Percentiles rank a stretch among this genome's conserved stretches.
These are phyloP conservation scores for Furnarius figulus DNA, from an alignment of 2,113 vertebrate genomes.

Conservation along the genomic window DNA sequence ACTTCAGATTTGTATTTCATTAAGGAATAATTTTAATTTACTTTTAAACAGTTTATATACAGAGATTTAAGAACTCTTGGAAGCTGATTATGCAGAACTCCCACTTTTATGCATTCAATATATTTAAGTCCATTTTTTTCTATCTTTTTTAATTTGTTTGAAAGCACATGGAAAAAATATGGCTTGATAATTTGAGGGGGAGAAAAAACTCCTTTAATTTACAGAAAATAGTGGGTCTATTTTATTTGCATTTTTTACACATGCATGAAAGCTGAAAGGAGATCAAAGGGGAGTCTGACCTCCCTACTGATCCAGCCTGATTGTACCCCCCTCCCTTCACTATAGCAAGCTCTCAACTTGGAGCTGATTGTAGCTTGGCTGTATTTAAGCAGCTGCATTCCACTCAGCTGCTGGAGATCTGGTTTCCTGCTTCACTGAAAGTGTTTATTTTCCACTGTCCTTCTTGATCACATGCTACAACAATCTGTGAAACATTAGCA, in stretches of 20 bases:
- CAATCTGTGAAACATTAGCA: constrained; percentile 68
- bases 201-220: constrained; percentile 22
- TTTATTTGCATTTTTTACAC: constrained; percentile 56
- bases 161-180: constrained; percentile 69
- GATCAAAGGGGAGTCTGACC: constrained; percentile 46
- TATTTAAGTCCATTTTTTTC: constrained; percentile 55
- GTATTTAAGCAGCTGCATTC: constrained; percentile 30
- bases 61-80: constrained; percentile 79
- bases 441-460: constrained; percentile 60
- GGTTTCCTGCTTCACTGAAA: constrained; percentile 61
- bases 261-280: constrained; percentile 12
- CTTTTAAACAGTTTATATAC: constrained; percentile 81
- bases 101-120: constrained; percentile 71
- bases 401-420: constrained; percentile 43
- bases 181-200: constrained; percentile 16
- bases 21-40: constrained; percentile 85
- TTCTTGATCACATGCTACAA: constrained; percentile 57
- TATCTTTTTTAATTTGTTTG: constrained; percentile 69
- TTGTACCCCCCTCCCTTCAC: background rate
- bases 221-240: constrained; percentile 48
- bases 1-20: constrained; percentile 82
- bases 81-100: constrained; percentile 73
- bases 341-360: constrained; percentile 17
- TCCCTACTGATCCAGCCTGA: constrained; percentile 13
- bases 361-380: constrained; percentile 42